Percentiles rank a stretch among this genome's conserved stretches.
Conservation (phyloP, 2,888 invertebrate species). For the Netelia virgata region DNA sequence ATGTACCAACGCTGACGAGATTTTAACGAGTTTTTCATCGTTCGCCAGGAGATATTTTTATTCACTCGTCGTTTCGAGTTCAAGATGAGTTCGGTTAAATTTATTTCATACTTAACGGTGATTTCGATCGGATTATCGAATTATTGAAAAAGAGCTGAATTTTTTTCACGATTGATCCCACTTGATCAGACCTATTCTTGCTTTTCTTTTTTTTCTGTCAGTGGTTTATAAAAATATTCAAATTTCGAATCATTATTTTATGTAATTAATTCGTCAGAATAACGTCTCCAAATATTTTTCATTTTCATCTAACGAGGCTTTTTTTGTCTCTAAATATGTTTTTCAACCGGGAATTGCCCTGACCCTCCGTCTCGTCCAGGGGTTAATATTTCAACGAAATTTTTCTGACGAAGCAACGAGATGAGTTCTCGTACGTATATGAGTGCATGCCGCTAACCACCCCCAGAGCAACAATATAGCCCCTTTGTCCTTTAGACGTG, state of each 20-base stretch:
- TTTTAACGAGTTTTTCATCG: no score
- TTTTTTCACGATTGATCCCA: no score
- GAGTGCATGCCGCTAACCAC: constrained; percentile 4
- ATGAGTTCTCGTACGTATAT: neutral
- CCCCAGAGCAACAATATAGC: constrained; percentile 31
- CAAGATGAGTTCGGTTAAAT: no score
- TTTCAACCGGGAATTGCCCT: constrained; percentile 4
- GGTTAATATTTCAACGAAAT: constrained; percentile 41
- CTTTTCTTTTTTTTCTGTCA: neutral
- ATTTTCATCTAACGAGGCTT: neutral
- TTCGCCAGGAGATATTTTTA: no score
- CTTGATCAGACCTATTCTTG: no score
- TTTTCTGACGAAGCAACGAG: constrained; percentile 18
- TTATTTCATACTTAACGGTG: no score
- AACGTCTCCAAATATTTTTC: neutral
- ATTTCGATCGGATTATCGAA: no score
- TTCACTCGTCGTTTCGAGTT: no score
- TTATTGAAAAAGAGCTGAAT: no score
- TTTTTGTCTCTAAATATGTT: neutral
- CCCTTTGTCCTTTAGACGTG: constrained; percentile 50
- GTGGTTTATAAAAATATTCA: neutral
- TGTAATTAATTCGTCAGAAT: neutral
- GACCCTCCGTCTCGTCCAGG: constrained; percentile 1
- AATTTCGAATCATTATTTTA: neutral
- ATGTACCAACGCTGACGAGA: no score